These are phyloP conservation scores for Liopterus haemorrhoidalis DNA, from an alignment of 2,888 invertebrate genomes.

Conservation along the genomic window DNA sequence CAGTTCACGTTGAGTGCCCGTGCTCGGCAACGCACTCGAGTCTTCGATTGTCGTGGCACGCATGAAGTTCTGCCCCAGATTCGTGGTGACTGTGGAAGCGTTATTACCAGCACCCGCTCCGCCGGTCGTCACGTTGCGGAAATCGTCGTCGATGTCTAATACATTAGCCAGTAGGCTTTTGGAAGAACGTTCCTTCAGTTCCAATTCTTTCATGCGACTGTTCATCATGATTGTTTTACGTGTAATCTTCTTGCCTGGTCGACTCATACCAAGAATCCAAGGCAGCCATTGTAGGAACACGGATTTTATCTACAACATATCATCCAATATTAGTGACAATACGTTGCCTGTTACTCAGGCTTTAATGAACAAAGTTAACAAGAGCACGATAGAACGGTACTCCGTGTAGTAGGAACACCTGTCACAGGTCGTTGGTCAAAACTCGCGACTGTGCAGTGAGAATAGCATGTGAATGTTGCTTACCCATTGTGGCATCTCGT, in stretches of 20 bases:
- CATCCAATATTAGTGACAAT: neutral
- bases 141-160: conserved; percentile 92
- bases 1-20: conserved; percentile 75
- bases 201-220: conserved; percentile 86
- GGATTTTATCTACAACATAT: conserved; percentile 69
- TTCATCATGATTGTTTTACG: conserved; percentile 84
- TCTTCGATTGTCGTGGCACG: conserved; percentile 76
- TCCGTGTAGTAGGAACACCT: no score
- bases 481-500: conserved; percentile 96
- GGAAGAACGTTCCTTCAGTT: conserved; percentile 88
- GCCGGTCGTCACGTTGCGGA: conserved; percentile 69
- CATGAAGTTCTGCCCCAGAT: conserved; percentile 52
- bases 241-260: conserved; percentile 92
- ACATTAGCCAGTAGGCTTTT: conserved; percentile 92
- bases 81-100: conserved; percentile 43
- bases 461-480: conserved; percentile 42
- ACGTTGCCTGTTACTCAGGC: neutral
- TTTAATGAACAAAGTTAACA: neutral
- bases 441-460: neutral
- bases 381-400: neutral
- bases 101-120: conserved; percentile 56
- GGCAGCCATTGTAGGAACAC: conserved; percentile 97
- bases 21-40: conserved; percentile 40
- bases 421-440: no score
- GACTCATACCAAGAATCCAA: conserved; percentile 90